Evolutionary conservation across 1,140 invertebrate species (phyloP), one percentile per base, ranked within the genome.

Genomic region (Ruditapes philippinarum): DNA sequence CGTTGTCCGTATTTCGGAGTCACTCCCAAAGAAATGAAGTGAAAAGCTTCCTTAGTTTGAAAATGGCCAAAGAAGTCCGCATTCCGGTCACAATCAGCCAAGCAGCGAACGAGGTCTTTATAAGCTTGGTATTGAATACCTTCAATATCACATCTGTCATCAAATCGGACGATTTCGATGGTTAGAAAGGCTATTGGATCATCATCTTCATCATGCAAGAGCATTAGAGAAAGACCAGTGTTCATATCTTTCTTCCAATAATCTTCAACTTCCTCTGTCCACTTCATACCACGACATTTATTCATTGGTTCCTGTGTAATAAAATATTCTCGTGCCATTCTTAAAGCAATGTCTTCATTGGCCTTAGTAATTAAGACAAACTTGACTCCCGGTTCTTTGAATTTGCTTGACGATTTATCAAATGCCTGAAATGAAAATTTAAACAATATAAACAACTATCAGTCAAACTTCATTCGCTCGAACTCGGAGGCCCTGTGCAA

Each of bases 41-140:
- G 36, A 12, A 82, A 25, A 17, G 57, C 57, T 14, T 42, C 54
- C 14, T 9, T 28, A 22, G 22, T 28, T 12, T 33, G 31, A 65
- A 42, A 82, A 65, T 54, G 80, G 14, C 57, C 33, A 25, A 82
- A 82, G 25, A 82, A 82, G 4, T 82, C 42, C 9, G 80, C 33
- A 11, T 65, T 1, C 25, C 68, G 36, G 36, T 82, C 80, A 36
- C 57, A 38, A 28, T 65, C 36, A 0, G 38, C 5, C 19, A 36
- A 9, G 40, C 14, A 60, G 9, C 22, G 49, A 25, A 60, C 7
- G 12, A 80, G 17, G 28, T 42, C 19, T 25, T n/a, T 82, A 5
- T 60, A 82, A 17, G 57, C 17, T 25, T 22, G 2, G 2, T 14
- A 19, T 40, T 82, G 57, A 31, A 60, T 25, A 1, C 31, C 14